These are phyloP conservation scores for Oreohelix idahoensis DNA, from an alignment of 1,140 invertebrate species.

Conservation along the genomic window DNA sequence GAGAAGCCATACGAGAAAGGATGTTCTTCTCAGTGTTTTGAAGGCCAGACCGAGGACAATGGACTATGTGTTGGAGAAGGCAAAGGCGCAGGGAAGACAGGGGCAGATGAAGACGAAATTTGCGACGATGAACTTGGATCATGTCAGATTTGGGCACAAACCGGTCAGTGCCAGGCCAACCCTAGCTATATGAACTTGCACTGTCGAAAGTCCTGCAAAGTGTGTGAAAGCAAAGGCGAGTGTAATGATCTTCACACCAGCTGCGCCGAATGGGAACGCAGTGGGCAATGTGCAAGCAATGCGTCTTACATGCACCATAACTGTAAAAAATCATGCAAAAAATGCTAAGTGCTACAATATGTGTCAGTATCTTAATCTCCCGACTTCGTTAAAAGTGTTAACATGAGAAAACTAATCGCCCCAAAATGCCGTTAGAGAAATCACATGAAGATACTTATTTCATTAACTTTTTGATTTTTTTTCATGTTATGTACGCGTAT, in stretches of 20 bases:
- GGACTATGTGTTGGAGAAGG: conserved; percentile 18
- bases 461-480: no score
- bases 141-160: background rate
- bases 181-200: conserved; percentile 5
- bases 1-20: conserved; percentile 28
- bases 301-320: no score
- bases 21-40: background rate
- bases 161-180: conserved; percentile 8
- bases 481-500: no score
- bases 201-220: background rate
- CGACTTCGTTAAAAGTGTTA: no score
- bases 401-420: no score
- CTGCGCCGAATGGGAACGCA: background rate
- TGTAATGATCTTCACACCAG: background rate
- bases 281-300: background rate
- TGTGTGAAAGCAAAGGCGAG: background rate
- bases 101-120: background rate
- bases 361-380: no score
- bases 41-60: conserved; percentile 18
- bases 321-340: no score
- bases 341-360: no score
- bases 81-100: background rate
- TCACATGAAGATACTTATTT: no score
- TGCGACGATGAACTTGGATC: conserved; percentile 2
- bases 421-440: no score